These are phyloP conservation scores for Silurus aristotelis DNA, from an alignment of 2,797 vertebrate species.

Conservation along the genomic window DNA sequence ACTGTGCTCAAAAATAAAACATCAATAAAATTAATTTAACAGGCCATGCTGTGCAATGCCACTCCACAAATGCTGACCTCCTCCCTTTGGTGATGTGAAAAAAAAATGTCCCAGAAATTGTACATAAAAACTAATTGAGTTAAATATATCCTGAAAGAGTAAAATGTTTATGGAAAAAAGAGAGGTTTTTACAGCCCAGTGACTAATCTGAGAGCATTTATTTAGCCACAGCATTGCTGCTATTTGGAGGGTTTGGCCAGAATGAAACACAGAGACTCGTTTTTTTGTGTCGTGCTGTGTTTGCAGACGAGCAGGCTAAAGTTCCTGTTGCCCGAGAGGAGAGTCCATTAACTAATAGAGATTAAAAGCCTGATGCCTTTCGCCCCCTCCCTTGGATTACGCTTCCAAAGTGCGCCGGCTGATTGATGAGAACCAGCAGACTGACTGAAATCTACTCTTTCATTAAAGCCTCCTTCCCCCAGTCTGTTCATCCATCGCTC, in stretches of 20 bases:
- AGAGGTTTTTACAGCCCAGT: conserved; percentile 35
- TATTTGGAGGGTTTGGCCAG: conserved; percentile 23
- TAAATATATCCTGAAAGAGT: conserved; percentile 48
- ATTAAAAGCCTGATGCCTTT: conserved; percentile 77
- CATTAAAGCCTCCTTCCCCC: conserved; percentile 71
- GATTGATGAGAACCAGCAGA: conserved; percentile 81
- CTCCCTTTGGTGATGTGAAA: conserved; percentile 35
- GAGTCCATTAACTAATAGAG: conserved; percentile 80
- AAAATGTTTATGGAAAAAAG: conserved; percentile 16
- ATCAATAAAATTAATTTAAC: conserved; percentile 48
- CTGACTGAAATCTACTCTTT: conserved; percentile 75
- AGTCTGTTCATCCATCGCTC: conserved; percentile 46
- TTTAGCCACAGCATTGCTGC: conserved; percentile 30
- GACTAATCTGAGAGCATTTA: conserved; percentile 40
- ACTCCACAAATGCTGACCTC: conserved; percentile 34
- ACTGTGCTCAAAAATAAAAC: conserved; percentile 44
- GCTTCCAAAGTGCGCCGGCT: conserved; percentile 74
- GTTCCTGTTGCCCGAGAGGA: conserved; percentile 53
- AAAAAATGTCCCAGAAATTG: conserved; percentile 39
- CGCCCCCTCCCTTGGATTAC: conserved; percentile 63
- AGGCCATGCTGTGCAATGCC: conserved; percentile 25
- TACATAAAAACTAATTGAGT: conserved; percentile 53
- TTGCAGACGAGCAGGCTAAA: conserved; percentile 49
- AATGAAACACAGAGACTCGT: neutral
- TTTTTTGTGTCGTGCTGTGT: conserved; percentile 8